These are phyloP conservation scores for Varecia variegata DNA, from an alignment of 2,797 vertebrate genomes.

Conservation along the genomic window DNA sequence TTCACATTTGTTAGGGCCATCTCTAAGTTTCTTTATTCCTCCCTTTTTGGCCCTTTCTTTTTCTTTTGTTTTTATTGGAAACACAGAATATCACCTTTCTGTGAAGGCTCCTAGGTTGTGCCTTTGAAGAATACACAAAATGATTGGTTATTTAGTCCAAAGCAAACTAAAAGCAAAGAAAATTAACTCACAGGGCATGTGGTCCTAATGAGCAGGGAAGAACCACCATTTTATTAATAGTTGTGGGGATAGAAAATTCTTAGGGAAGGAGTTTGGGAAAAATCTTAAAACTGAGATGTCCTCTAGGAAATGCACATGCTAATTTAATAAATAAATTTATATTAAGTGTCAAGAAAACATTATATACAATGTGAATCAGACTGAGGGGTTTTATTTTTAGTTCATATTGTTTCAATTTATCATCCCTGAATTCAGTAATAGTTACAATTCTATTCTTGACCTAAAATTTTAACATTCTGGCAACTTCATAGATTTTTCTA, in stretches of 20 bases:
- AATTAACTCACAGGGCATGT: neutral
- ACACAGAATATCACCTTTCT: neutral
- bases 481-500: neutral
- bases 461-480: neutral
- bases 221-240: neutral
- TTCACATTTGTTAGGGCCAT: neutral
- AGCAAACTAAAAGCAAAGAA: neutral
- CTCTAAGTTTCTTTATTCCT: neutral
- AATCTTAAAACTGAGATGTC: neutral
- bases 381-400: neutral
- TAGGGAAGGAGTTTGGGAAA: neutral
- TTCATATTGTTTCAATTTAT: constrained; percentile 16
- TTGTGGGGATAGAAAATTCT: neutral
- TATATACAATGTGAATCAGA: neutral
- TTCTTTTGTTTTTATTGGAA: neutral
- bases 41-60: neutral
- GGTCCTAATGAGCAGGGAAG: neutral
- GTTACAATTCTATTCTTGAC: neutral
- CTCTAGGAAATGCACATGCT: neutral
- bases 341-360: neutral
- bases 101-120: neutral
- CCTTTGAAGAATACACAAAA: neutral
- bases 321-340: neutral
- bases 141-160: neutral
- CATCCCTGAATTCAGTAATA: neutral